Evolutionary conservation across 2,888 invertebrate species (phyloP).

Genomic region (Hirtodrosophila trivittata): DNA sequence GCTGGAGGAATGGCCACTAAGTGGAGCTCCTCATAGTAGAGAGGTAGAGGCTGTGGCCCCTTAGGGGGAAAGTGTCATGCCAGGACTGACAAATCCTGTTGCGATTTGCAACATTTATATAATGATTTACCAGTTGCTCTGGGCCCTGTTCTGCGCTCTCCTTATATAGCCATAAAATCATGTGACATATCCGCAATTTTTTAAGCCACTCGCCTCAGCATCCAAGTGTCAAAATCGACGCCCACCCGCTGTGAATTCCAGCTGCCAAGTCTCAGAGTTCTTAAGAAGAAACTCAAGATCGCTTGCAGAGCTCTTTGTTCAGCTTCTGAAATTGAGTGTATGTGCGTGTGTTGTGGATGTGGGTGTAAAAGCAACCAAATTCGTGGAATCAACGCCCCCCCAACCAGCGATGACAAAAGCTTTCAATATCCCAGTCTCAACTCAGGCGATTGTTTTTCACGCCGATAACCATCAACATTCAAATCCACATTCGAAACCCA

Average conservation of each 20-base stretch:
- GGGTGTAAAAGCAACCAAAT: constrained; percentile 19
- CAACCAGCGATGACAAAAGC: constrained; percentile 73
- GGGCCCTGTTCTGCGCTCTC: constrained; percentile 27
- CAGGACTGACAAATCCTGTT: constrained; percentile 57
- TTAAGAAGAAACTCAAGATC: constrained; percentile 53
- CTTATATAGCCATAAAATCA: constrained; percentile 65
- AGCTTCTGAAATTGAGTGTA: constrained; percentile 35
- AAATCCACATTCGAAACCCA: constrained; percentile 10
- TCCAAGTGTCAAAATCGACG: constrained; percentile 75
- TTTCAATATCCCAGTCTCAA: constrained; percentile 56
- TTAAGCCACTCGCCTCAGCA: constrained; percentile 58
- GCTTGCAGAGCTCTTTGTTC: constrained; percentile 74
- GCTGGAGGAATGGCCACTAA: constrained; percentile 40
- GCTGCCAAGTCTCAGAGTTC: constrained; percentile 38
- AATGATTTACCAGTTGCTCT: constrained; percentile 73
- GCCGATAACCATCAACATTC: constrained; percentile 53
- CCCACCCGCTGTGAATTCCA: constrained; percentile 65
- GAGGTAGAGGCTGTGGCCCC: constrained; percentile 19
- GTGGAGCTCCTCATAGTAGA: constrained; percentile 10
- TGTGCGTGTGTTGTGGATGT: constrained; percentile 27
- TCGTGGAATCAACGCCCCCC: constrained; percentile 50
- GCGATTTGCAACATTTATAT: constrained; percentile 64
- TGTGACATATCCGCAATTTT: constrained; percentile 81
- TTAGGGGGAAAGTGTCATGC: background rate
- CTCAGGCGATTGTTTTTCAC: constrained; percentile 44